Evolutionary conservation across 2,888 invertebrate genomes (phyloP), one percentile per base, ranked within the genome.

Genomic region (Caenorhabditis sp.): DNA sequence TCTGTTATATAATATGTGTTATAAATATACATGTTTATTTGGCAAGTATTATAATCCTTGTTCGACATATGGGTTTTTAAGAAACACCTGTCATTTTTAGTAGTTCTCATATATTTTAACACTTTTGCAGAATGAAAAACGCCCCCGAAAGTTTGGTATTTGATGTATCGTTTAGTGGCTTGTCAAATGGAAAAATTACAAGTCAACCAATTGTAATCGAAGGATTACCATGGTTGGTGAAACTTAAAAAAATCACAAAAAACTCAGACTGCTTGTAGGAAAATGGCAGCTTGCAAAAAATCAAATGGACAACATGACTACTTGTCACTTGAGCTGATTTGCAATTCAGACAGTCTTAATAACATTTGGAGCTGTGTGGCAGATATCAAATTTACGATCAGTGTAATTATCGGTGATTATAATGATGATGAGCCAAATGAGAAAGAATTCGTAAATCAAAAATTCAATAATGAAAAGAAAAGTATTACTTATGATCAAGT

Each of bases 351-450:
- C 5, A 43, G 43, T 14, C 17, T 43, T 10, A 43, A 43, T 43
- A 43, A 43, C 17, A 43, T 43, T 17, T 43, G 43, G 43, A 43
- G 14, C 14, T 43, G 43, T 17, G 17, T 17, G 14, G 43, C 43
- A 12, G 43, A 43, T 43, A 12, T 57, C 27, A 23, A 60, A 61
- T 64, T 61, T 64, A 69, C 64, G 63, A 69, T 64, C 64, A 57
- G 64, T 69, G 58, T 26, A 51, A 51, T n/a, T n/a, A n/a, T 67
- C 58, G 55, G 53, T 65, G 69, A 65, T 65, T 61, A 55, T 64
- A 61, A 69, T 65, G 65, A 65, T 61, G 61, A 62, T 53, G 64
- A 69, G 62, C 65, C 66, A 58, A 62, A 58, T 57, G 65, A 26
- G 10, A 37, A 27, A 51, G 66, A 21, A 21, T 53, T 21, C 21